These are phyloP conservation scores for Antigone vipio DNA, from an alignment of 2,113 vertebrate species.

Conservation along the genomic window DNA sequence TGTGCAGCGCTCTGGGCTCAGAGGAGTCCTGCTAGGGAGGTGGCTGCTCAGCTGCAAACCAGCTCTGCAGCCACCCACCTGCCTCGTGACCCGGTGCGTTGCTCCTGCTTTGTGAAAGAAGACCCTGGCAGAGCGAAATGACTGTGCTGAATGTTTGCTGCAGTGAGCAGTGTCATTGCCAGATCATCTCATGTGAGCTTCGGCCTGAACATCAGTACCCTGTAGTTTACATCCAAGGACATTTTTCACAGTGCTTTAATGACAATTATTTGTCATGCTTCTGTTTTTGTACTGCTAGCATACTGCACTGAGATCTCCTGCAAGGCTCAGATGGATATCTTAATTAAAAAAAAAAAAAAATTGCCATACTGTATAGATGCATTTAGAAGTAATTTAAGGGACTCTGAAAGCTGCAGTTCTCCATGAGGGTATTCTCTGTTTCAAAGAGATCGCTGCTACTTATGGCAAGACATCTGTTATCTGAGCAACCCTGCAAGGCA, in stretches of 20 bases:
- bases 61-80: background rate
- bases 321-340: background rate
- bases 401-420: slow-evolving; percentile 20
- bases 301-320: background rate
- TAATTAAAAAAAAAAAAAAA: background rate
- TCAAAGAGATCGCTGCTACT: background rate
- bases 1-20: rapidly evolving
- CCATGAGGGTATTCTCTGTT: background rate
- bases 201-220: background rate
- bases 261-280: background rate
- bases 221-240: no score
- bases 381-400: slow-evolving; percentile 24
- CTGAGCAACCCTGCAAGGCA: slow-evolving; percentile 19
- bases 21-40: background rate
- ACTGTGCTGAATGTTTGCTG: background rate
- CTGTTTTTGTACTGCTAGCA: background rate
- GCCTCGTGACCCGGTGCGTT: rapidly evolving
- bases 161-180: background rate
- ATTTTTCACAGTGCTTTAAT: background rate
- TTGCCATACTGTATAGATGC: background rate
- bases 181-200: background rate
- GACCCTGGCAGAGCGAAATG: background rate
- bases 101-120: background rate
- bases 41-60: background rate
- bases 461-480: slow-evolving; percentile 39